These are phyloP conservation scores for Octomys mimax DNA, from an alignment of 2,797 vertebrate species.

Conservation along the genomic window DNA sequence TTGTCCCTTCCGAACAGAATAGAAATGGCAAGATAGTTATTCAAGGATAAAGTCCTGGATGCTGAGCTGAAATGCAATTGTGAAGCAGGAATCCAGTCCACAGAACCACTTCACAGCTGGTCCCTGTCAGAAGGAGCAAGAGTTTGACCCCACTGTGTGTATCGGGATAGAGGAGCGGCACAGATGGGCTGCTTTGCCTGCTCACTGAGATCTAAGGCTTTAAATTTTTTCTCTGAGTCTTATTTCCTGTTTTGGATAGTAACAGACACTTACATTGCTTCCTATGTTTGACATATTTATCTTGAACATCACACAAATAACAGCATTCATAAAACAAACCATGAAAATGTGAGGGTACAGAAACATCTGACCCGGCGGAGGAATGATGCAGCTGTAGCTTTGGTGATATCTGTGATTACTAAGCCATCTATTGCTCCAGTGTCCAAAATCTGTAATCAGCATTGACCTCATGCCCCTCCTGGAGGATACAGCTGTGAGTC, in stretches of 20 bases:
- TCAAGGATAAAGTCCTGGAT: not conserved
- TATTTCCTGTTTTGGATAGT: slow-evolving; percentile 41
- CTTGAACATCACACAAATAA: slow-evolving; percentile 61
- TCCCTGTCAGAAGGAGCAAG: not conserved
- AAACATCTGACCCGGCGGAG: not conserved
- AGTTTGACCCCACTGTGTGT: not conserved
- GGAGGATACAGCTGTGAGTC: not conserved
- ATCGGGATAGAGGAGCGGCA: not conserved
- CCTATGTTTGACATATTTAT: slow-evolving; percentile 42
- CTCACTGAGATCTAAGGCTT: slow-evolving; percentile 5
- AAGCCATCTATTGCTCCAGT: not conserved
- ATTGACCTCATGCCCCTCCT: not conserved
- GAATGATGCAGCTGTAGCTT: not conserved
- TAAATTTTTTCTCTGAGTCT: slow-evolving; percentile 41
- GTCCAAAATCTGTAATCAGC: not conserved
- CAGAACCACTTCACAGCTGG: not conserved
- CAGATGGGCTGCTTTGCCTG: not conserved
- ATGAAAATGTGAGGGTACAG: not conserved
- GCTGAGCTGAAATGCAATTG: not conserved
- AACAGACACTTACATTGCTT: slow-evolving; percentile 19
- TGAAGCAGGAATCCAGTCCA: not conserved
- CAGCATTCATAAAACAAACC: not conserved
- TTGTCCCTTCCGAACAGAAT: not conserved
- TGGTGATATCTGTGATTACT: not conserved
- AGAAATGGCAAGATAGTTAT: not conserved